Evolutionary conservation across 1,140 invertebrate genomes (phyloP), one percentile per base, ranked within the genome.

Genomic region (Centruroides vittatus): DNA sequence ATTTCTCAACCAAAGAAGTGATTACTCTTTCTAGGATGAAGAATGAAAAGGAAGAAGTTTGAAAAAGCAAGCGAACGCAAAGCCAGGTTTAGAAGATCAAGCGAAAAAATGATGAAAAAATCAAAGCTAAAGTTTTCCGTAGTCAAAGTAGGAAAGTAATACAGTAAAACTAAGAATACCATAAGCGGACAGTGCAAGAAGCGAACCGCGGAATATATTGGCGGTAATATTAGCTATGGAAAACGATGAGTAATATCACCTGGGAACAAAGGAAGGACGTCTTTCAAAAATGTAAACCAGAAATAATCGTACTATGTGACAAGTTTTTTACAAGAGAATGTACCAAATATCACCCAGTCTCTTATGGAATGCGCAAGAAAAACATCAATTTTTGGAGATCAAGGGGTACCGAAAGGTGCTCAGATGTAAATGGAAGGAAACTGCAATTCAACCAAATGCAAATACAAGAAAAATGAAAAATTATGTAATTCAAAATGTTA

Each of bases 401-500:
- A 51, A 36, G 7, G 7, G 5, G 46, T 59, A 59, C 13, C 58
- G 2, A 51, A 46, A 13, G 47, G 47, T 59, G 50, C 35, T 35
- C 48, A 59, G 6, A 47, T 57, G 56, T 36, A 47, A 57, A 1
- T 46, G 35, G 23, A 23, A 23, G 23, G 2, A 23, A 23, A 23
- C 1, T 23, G 23, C 2, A 23, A 23, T 23, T 23, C 23, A 23
- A 23, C 23, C 48, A 59, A 47, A 47, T 57, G 56, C 56, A 47
- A 57, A 13, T 46, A 8, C 41, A 57, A 47, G 35, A 57, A 41
- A 57, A 57, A 57, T 57, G 3, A 57, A 4, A 57, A 57, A 47
- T 41, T 57, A 13, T 57, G 12, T 57, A 57, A 57, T 41, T 41
- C 41, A 57, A 47, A 57, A 57, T 57, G 36, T 47, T 36, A 57